phyloP scores from a whole-genome alignment of 2,113 vertebrate species.

The Sphaerodactylus townsendi region DNA sequence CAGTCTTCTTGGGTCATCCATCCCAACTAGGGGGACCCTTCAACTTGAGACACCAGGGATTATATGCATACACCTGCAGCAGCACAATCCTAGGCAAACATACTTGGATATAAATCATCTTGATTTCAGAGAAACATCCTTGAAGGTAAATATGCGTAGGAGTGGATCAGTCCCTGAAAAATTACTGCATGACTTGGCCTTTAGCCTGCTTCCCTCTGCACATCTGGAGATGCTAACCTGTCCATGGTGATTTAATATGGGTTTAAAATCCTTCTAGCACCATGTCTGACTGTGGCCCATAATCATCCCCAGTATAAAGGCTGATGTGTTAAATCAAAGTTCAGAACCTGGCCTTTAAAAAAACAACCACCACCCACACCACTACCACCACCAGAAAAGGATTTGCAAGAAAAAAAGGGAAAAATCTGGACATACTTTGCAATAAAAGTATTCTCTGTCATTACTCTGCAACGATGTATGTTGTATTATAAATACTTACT shows the following conservation, averaged over 20 bases:
- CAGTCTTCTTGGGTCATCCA: not conserved
- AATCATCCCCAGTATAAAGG: not conserved
- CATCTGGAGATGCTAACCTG: not conserved
- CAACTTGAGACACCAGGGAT: not conserved
- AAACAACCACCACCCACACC: not conserved
- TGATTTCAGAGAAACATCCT: not conserved
- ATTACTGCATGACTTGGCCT: not conserved
- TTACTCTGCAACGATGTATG: not conserved
- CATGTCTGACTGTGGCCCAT: not conserved
- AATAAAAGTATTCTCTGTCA: not conserved
- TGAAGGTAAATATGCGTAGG: not conserved
- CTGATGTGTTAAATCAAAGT: not conserved
- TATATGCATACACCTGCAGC: not conserved
- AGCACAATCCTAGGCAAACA: not conserved
- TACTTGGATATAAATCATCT: not conserved
- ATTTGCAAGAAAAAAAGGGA: not conserved
- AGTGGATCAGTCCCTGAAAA: not conserved
- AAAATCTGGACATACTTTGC: not conserved
- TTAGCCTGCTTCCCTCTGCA: not conserved
- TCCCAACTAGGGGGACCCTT: not conserved
- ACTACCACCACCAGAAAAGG: no score
- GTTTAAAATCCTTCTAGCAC: not conserved
- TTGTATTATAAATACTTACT: slow-evolving; percentile 27
- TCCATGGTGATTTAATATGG: not conserved
- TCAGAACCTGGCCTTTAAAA: not conserved